A percentile compares a stretch with the other conserved stretches of the same genome.
phyloP scores from a whole-genome alignment of 2,888 invertebrate genomes.

The Nasonovia ribisnigri region DNA sequence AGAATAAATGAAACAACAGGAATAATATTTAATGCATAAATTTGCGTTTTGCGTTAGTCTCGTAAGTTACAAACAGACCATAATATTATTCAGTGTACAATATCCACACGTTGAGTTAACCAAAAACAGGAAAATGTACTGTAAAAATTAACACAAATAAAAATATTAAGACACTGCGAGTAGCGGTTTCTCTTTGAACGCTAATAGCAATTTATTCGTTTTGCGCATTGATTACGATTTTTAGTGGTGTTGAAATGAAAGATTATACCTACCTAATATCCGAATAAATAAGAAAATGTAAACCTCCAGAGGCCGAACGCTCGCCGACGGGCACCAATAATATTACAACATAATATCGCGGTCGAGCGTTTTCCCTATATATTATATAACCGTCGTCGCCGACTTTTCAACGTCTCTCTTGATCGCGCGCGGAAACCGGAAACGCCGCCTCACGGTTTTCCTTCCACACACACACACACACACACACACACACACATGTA shows the following conservation, averaged over 20 bases:
- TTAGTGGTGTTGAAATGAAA: neutral
- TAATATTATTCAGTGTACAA: neutral
- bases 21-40: neutral
- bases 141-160: neutral
- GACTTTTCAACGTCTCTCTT: conserved; percentile 2
- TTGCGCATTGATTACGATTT: neutral
- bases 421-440: conserved; percentile 36
- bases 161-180: neutral
- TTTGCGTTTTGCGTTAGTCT: neutral
- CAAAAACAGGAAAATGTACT: neutral
- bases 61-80: neutral
- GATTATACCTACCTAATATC: neutral
- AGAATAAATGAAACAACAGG: neutral
- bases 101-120: neutral
- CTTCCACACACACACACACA: neutral
- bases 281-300: neutral
- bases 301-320: neutral
- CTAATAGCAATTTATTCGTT: neutral
- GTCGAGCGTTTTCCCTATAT: neutral
- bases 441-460: conserved; percentile 11
- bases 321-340: neutral
- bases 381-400: neutral
- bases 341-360: neutral
- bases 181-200: neutral
- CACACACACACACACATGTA: neutral